Conservation (phyloP, 1,140 invertebrate species). For the Centruroides sculpturatus region DNA sequence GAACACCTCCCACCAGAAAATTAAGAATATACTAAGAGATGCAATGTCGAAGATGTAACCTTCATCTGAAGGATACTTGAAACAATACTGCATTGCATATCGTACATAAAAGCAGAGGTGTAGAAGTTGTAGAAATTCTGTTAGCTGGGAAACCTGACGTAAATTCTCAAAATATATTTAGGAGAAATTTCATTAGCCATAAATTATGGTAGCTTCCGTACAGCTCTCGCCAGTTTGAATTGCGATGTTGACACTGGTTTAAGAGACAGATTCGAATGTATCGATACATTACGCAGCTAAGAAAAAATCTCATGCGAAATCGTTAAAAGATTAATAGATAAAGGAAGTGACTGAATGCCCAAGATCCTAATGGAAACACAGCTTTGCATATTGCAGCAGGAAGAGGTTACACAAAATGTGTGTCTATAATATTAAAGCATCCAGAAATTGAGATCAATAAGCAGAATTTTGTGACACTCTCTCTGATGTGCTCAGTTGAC, state of each 20-base stretch:
- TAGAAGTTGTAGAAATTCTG: neutral
- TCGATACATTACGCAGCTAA: slow-evolving; percentile 10
- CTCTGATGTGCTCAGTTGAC: too few species aligned
- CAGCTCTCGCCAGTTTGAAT: slow-evolving; percentile 46
- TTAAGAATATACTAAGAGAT: too few species aligned
- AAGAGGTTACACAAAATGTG: too few species aligned
- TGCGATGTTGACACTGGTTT: slow-evolving; percentile 4
- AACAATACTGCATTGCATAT: neutral
- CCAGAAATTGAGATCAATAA: neutral
- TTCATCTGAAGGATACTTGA: too few species aligned
- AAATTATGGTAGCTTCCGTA: slow-evolving; percentile 76
- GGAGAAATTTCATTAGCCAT: slow-evolving; percentile 81
- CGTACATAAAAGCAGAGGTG: neutral
- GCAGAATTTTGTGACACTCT: neutral
- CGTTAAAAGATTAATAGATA: neutral
- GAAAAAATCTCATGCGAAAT: slow-evolving; percentile 8
- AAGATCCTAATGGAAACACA: neutral
- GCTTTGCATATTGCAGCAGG: neutral
- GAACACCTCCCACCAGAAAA: too few species aligned
- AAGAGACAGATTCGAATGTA: slow-evolving; percentile 18
- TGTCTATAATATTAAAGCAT: neutral
- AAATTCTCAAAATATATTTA: slow-evolving; percentile 54
- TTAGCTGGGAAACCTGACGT: slow-evolving; percentile 13
- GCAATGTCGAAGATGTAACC: too few species aligned
- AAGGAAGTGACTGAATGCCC: neutral